Conservation (phyloP, 1,140 invertebrate genomes). For the Drosophila quadrilineata region DNA sequence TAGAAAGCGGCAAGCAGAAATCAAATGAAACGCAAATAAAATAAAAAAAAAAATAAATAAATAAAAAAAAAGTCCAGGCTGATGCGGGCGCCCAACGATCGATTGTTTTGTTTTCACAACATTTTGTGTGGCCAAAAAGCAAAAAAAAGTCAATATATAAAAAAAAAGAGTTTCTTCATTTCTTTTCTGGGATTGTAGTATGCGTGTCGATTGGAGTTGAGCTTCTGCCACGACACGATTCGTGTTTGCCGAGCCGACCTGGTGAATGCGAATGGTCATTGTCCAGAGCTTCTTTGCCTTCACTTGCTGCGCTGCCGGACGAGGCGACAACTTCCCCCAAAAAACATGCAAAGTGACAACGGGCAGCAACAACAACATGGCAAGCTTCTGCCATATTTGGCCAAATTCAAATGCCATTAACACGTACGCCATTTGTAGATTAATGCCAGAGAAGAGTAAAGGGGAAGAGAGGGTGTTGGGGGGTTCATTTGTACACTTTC, state of each 20-base stretch:
- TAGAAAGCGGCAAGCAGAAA: conserved; percentile 59
- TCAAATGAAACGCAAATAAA: conserved; percentile 22
- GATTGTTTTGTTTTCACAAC: too few species aligned
- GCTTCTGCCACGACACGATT: conserved; percentile 57
- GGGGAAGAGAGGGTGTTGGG: not conserved
- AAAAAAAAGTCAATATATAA: too few species aligned
- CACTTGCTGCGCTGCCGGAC: conserved; percentile 29
- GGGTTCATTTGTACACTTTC: conserved; percentile 66
- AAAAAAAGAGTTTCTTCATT: too few species aligned
- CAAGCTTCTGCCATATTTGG: conserved; percentile 75
- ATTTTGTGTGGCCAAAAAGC: conserved; percentile 30
- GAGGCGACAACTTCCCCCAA: conserved; percentile 8
- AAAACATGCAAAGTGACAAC: conserved; percentile 73
- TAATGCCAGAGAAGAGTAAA: not conserved
- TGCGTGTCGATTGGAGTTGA: conserved; percentile 53
- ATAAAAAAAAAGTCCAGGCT: conserved; percentile 19
- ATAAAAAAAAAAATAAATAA: conserved; percentile 2
- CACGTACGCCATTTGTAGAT: conserved; percentile 77
- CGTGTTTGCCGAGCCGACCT: conserved; percentile 36
- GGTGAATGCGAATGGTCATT: conserved; percentile 55
- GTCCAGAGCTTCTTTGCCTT: conserved; percentile 50
- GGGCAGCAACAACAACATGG: not conserved
- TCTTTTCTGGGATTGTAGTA: too few species aligned
- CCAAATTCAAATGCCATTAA: conserved; percentile 81
- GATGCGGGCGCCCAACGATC: conserved; percentile 38